These are phyloP conservation scores for Cettia cetti DNA, from an alignment of 2,113 vertebrate genomes.

Conservation along the genomic window DNA sequence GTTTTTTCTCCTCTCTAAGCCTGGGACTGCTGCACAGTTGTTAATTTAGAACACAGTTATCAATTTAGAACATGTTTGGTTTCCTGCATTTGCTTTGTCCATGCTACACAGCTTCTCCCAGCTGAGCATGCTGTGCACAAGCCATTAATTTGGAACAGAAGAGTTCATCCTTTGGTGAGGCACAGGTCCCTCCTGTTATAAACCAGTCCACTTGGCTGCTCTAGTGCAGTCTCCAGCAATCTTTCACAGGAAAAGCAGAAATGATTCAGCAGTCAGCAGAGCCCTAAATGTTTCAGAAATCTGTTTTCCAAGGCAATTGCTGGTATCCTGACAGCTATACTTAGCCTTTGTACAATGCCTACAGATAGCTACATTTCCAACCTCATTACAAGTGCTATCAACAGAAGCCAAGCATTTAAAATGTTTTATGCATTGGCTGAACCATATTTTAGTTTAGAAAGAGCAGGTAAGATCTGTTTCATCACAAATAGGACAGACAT, in stretches of 20 bases:
- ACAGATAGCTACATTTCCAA: conserved; percentile 26
- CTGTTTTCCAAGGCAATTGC: conserved; percentile 20
- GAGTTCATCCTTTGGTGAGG: background rate
- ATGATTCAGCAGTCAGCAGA: conserved; percentile 6
- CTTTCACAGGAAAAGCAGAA: background rate
- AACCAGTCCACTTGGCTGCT: background rate
- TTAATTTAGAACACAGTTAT: background rate
- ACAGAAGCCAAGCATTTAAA: conserved; percentile 31
- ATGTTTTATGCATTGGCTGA: conserved; percentile 6
- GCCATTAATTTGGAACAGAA: background rate
- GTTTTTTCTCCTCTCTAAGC: background rate
- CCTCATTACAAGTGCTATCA: conserved; percentile 24
- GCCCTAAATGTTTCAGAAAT: conserved; percentile 8
- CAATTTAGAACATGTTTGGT: background rate
- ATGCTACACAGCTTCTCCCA: background rate
- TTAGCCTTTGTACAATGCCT: conserved; percentile 1
- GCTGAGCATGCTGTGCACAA: background rate
- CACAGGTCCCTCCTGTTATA: background rate
- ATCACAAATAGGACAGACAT: conserved; percentile 32
- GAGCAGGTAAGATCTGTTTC: conserved; percentile 29
- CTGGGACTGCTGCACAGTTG: background rate
- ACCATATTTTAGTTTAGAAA: conserved; percentile 26
- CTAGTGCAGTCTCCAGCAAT: background rate
- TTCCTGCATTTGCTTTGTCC: background rate
- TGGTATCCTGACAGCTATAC: background rate